phyloP scores from a whole-genome alignment of 2,888 invertebrate genomes.

The Oegoconia quadripuncta region DNA sequence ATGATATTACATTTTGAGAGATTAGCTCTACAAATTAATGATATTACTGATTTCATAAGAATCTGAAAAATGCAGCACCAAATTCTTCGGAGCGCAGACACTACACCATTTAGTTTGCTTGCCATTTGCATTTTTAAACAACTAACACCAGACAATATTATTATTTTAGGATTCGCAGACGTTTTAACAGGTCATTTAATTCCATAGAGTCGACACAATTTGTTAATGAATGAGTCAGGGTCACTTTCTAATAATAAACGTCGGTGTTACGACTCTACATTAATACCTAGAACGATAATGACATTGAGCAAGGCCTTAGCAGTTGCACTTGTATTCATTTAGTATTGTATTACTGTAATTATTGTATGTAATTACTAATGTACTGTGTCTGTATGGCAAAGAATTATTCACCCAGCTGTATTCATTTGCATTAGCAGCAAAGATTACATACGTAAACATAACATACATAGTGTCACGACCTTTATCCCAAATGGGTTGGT shows the following conservation, averaged over 20 bases:
- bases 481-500: too few relatives aligned
- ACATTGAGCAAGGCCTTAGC: slow-evolving; percentile 1
- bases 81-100: too few relatives aligned
- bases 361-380: neutral
- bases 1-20: too few relatives aligned
- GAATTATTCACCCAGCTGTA: too few relatives aligned
- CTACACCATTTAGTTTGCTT: too few relatives aligned
- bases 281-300: neutral
- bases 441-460: too few relatives aligned
- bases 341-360: neutral
- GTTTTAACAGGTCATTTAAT: slow-evolving; percentile 1
- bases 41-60: too few relatives aligned
- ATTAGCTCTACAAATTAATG: too few relatives aligned
- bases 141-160: neutral
- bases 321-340: neutral
- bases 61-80: too few relatives aligned
- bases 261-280: neutral
- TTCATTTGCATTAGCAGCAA: too few relatives aligned
- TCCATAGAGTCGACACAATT: neutral
- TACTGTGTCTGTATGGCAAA: neutral
- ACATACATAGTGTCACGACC: too few relatives aligned
- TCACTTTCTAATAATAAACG: neutral
- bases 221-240: neutral
- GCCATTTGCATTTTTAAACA: neutral
- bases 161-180: neutral